Evolutionary conservation across 2,113 vertebrate genomes (phyloP).

Genomic region (Phalacrocorax brasilianus): DNA sequence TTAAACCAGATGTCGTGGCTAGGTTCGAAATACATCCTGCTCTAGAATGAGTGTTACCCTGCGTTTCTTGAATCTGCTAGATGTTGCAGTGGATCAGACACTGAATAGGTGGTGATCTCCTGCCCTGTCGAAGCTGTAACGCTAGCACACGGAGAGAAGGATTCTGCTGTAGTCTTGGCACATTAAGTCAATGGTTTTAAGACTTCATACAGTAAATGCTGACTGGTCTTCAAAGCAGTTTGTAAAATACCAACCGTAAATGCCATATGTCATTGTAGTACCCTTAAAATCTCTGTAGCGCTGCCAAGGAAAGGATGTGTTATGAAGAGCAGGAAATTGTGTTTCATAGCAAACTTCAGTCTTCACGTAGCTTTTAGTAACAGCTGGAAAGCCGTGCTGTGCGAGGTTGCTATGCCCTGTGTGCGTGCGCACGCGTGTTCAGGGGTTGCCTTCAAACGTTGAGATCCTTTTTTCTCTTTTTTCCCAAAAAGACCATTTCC

Average conservation of each 20-base stretch:
- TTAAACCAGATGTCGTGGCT: slow-evolving; percentile 28
- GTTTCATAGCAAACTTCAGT: neutral
- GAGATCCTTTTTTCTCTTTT: slow-evolving; percentile 32
- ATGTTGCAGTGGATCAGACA: neutral
- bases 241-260: neutral
- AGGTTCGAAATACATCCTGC: neutral
- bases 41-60: neutral
- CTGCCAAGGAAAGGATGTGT: neutral
- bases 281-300: neutral
- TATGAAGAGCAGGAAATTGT: slow-evolving; percentile 1
- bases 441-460: slow-evolving; percentile 2
- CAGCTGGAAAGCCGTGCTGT: neutral
- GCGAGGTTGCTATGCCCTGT: neutral
- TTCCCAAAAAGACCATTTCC: slow-evolving; percentile 91
- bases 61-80: neutral
- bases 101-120: neutral
- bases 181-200: neutral
- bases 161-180: neutral
- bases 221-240: slow-evolving; percentile 7
- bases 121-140: neutral
- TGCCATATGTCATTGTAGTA: neutral
- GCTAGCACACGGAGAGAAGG: neutral
- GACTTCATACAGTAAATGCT: neutral
- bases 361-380: neutral
- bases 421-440: neutral